A percentile compares a stretch with the other conserved stretches of the same genome.
These are phyloP conservation scores for Crenuchus spilurus DNA, from an alignment of 2,797 vertebrate genomes.

Conservation along the genomic window DNA sequence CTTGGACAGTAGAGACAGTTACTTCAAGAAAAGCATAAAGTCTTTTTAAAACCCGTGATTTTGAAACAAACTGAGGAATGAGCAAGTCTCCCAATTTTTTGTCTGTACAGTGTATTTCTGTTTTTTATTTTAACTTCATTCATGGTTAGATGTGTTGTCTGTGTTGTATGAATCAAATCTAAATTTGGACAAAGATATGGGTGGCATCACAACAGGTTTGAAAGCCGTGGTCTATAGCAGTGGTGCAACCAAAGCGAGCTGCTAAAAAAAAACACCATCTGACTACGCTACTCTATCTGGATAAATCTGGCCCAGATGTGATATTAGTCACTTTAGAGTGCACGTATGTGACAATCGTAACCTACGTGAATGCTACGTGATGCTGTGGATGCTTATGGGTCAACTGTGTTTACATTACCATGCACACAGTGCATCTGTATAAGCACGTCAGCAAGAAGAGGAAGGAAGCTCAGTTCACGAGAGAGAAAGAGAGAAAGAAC, in stretches of 20 bases:
- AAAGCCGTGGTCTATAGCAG: not conserved
- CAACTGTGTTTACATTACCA: conserved; percentile 67
- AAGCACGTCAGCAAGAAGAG: conserved; percentile 49
- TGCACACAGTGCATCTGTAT: conserved; percentile 20
- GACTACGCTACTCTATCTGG: not conserved
- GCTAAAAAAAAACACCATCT: not conserved
- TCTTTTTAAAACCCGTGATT: no score
- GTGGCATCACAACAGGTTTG: no score
- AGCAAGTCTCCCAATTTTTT: no score
- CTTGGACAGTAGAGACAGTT: no score
- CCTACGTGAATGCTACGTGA: conserved; percentile 48
- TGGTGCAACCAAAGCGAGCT: not conserved
- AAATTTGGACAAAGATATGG: no score
- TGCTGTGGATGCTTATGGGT: conserved; percentile 51
- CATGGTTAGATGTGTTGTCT: no score
- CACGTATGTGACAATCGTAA: conserved; percentile 46
- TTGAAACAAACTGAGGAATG: no score
- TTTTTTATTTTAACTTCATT: no score
- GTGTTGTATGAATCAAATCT: no score
- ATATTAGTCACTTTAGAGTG: not conserved
- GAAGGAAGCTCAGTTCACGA: conserved; percentile 69
- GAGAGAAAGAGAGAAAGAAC: conserved; percentile 4
- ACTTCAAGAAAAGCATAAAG: no score
- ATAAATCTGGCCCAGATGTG: not conserved
- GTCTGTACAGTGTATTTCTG: no score